phyloP scores from a whole-genome alignment of 2,797 vertebrate species.

The Poecilia wingei region DNA sequence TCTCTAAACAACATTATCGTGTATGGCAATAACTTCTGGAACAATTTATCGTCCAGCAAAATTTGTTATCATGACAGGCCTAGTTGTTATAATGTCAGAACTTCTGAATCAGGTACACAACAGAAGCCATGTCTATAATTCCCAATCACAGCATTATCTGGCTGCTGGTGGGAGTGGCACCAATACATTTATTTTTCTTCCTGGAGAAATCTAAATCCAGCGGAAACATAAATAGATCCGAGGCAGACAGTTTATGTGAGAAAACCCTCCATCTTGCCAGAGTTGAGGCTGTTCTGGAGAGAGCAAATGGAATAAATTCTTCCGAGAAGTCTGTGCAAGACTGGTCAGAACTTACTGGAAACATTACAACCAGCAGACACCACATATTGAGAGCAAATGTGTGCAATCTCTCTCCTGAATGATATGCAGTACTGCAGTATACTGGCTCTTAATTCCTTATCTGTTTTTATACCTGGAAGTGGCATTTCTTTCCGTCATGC shows the following conservation, averaged over 20 bases:
- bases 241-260: background rate
- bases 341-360: background rate
- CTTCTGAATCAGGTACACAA: background rate
- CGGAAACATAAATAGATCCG: background rate
- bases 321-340: background rate
- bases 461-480: background rate
- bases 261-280: background rate
- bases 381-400: constrained; percentile 3
- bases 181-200: background rate
- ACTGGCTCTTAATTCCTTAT: background rate
- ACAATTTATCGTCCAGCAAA: too few relatives aligned
- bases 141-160: background rate
- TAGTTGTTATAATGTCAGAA: background rate
- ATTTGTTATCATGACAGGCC: background rate
- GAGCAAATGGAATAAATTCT: background rate
- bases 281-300: background rate
- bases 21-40: too few relatives aligned
- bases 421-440: background rate
- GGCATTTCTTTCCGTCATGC: background rate
- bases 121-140: background rate
- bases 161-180: background rate
- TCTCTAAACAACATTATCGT: background rate
- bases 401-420: background rate
- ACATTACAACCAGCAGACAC: background rate
- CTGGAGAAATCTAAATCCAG: background rate